Evolutionary conservation across 1,140 invertebrate genomes (phyloP).

Genomic region (Asobara japonica): DNA sequence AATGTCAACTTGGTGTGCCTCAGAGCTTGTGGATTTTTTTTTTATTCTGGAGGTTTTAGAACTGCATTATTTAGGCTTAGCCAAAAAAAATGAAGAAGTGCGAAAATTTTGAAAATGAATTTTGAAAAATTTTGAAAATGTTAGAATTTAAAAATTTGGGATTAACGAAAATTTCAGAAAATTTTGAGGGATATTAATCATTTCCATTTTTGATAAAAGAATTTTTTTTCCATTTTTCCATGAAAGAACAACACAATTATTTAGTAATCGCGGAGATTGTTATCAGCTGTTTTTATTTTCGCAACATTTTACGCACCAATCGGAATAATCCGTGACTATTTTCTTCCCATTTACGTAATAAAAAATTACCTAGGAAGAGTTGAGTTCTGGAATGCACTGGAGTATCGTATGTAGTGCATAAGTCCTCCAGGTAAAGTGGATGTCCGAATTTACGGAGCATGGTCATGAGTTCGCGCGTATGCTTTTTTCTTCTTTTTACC

Average conservation of each 20-base stretch:
- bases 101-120: too few species aligned
- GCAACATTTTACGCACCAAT: constrained; percentile 6
- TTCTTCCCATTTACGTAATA: constrained; percentile 2
- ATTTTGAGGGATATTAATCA: not conserved
- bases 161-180: too few species aligned
- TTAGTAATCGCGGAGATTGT: not conserved
- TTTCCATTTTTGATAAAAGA: too few species aligned
- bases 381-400: constrained; percentile 7
- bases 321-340: not conserved
- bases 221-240: not conserved
- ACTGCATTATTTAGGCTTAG: too few species aligned
- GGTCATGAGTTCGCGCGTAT: not conserved
- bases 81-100: too few species aligned
- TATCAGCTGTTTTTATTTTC: not conserved
- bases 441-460: constrained; percentile 52
- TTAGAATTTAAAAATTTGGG: too few species aligned
- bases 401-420: not conserved
- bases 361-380: constrained; percentile 23
- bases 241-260: not conserved
- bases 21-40: too few species aligned
- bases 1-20: too few species aligned
- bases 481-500: constrained; percentile 44
- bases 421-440: constrained; percentile 28
- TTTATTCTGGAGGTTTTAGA: too few species aligned
- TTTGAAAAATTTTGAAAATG: too few species aligned